These are phyloP conservation scores for Drosophila seguyi DNA, from an alignment of 1,140 invertebrate genomes.

Conservation along the genomic window DNA sequence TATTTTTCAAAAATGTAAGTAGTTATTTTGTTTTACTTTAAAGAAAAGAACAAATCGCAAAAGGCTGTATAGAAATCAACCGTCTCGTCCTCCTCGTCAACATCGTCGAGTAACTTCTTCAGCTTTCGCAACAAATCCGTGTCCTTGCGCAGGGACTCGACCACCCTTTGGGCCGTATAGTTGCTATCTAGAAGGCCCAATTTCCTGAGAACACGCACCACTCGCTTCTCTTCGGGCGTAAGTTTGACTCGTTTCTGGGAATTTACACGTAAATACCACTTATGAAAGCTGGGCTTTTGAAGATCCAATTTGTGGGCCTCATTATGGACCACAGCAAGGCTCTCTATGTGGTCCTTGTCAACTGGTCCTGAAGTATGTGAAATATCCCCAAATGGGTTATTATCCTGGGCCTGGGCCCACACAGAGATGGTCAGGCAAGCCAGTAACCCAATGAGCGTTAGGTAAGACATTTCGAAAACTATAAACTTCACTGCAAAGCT, in stretches of 20 bases:
- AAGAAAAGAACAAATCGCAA: background rate
- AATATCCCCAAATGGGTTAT: background rate
- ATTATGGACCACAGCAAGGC: background rate
- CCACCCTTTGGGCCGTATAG: slow-evolving; percentile 2
- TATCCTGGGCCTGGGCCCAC: background rate
- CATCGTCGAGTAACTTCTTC: slow-evolving; percentile 23
- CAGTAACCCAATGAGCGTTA: background rate
- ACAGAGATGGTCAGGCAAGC: background rate
- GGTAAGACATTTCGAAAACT: slow-evolving; percentile 6
- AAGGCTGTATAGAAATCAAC: background rate
- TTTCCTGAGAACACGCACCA: background rate
- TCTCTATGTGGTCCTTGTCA: background rate
- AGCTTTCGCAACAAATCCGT: background rate
- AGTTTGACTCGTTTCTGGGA: background rate
- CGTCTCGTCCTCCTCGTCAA: background rate
- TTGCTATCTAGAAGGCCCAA: background rate
- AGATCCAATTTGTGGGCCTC: background rate
- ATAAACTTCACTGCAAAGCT: background rate
- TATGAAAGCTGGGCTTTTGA: background rate
- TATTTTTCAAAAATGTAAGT: background rate
- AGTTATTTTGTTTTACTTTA: background rate
- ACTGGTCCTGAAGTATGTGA: background rate
- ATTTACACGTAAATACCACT: background rate
- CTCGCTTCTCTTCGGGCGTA: background rate
- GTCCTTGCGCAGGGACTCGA: background rate